Conservation (phyloP, 2,113 vertebrate species). For the Cromileptes altivelis region DNA sequence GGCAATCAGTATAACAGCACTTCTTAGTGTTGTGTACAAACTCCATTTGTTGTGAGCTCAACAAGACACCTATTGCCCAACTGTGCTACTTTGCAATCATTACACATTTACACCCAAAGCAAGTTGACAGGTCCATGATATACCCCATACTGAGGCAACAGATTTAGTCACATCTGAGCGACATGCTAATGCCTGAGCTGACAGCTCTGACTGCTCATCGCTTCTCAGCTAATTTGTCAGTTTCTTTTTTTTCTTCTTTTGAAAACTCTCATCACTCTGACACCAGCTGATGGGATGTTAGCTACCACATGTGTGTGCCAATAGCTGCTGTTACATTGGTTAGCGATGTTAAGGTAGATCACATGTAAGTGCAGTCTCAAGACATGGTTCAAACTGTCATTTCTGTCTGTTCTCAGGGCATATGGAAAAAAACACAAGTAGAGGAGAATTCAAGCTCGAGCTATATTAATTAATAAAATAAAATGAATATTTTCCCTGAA, state of each 20-base stretch:
- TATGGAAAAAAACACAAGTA: neutral
- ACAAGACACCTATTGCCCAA: neutral
- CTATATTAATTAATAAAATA: neutral
- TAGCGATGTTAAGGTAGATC: constrained; percentile 1
- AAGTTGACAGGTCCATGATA: constrained; percentile 20
- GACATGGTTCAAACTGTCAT: neutral
- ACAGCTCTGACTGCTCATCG: constrained; percentile 75
- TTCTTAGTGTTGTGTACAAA: neutral
- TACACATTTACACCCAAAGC: constrained; percentile 52
- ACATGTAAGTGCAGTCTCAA: neutral
- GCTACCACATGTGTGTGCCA: constrained; percentile 28
- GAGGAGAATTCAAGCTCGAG: neutral
- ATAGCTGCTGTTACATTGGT: constrained; percentile 43
- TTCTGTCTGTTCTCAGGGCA: neutral
- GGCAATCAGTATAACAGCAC: neutral
- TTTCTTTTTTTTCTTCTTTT: constrained; percentile 58
- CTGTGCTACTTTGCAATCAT: neutral
- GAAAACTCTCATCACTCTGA: constrained; percentile 68
- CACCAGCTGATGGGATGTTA: constrained; percentile 47
- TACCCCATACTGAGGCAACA: constrained; percentile 3
- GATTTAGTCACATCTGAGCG: constrained; percentile 52
- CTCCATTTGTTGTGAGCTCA: neutral
- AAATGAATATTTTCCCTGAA: neutral
- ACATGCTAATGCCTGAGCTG: constrained; percentile 71
- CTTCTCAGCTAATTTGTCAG: constrained; percentile 69